Conservation (phyloP, 2,113 vertebrate species). For the Camelus bactrianus region DNA sequence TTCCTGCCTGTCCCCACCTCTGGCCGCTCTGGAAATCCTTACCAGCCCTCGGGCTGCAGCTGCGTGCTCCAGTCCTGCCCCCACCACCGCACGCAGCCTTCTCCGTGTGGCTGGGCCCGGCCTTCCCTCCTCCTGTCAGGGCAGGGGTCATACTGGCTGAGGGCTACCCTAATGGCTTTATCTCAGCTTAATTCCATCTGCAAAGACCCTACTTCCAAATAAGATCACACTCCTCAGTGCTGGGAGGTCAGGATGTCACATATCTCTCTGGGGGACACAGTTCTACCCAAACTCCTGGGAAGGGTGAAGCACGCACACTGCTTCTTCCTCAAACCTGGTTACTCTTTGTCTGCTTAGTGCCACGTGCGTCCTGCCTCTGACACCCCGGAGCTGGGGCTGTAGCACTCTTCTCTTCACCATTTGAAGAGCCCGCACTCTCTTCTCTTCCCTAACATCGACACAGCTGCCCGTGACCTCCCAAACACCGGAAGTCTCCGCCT, state of each 20-base stretch:
- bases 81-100: not conserved
- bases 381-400: fast-evolving
- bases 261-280: not conserved
- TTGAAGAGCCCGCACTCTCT: not conserved
- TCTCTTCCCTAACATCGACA: no score
- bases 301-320: no score
- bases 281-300: no score
- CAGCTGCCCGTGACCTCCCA: not conserved
- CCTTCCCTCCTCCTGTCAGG: not conserved
- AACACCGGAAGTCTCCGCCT: not conserved
- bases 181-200: not conserved
- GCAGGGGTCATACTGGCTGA: no score
- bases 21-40: not conserved
- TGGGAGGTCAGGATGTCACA: not conserved
- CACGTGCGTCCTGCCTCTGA: not conserved
- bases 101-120: not conserved
- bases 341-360: no score
- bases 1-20: not conserved
- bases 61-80: not conserved
- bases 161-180: not conserved
- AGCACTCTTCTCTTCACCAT: not conserved
- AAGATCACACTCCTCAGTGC: not conserved
- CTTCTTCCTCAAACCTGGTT: not conserved
- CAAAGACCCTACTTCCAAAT: not conserved
- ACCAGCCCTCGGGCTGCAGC: not conserved